Evolutionary conservation across 2,888 invertebrate species (phyloP), one percentile per base, ranked within the genome.

Genomic region (Volucella bombylans): DNA sequence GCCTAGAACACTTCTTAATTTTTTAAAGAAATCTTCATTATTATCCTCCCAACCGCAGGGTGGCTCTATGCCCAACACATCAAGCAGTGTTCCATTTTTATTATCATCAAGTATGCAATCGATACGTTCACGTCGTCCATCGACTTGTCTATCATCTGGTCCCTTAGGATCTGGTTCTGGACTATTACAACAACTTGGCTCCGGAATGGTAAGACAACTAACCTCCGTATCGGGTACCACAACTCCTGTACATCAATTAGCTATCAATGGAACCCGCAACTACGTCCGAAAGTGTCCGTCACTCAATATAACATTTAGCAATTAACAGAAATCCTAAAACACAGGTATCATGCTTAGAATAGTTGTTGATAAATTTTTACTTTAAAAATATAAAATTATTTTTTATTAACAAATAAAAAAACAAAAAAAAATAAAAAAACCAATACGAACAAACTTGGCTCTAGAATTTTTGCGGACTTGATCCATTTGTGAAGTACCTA

Each of bases 121-220:
- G 89, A 94, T 95, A 91, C 92, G 95, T 86, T 95, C 96, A 86
- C 94, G 96, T 74, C 94, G 96, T 72, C 94, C 94, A 65, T 95
- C 96, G 89, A 93, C 96, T 90, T 95, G 95, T 89, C 92, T 95
- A 87, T 95, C 95, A 90, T 92, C 93, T 74, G 93, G 93, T 78
- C 93, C 93, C 80, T 86, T 92, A 57, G 94, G 94, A 89, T 94
- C 95, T 69, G 95, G 95, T 89, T 94, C 95, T 86, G 96, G 96
- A 87, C 93, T 97, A 86, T 93, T 97, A 88, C 97, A 97, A 90
- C 97, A 97, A 92, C 93, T 97, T 91, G 96, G 97, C 94, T 95
- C 96, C 92, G 97, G 97, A 94, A 96, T 97, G 96, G 97, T 97
- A 96, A 97, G 97, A 94, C 95, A 95, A 93, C 93, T 95, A 92